phyloP scores from a whole-genome alignment of 64 coral and sea anemone genomes.

The Dendronephthya gigantea region DNA sequence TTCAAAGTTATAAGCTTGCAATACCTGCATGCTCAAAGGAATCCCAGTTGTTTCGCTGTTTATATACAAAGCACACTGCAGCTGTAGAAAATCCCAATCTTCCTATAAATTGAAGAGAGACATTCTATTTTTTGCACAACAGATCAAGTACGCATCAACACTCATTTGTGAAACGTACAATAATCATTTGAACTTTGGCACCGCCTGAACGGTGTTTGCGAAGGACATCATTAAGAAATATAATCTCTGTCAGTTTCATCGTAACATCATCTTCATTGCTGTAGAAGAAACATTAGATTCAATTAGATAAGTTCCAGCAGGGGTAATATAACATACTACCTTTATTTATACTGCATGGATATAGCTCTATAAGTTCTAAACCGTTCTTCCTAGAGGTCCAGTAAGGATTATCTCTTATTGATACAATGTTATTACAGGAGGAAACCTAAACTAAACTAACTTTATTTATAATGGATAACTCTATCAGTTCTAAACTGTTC shows the following conservation, averaged over 20 bases:
- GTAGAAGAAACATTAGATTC: not conserved
- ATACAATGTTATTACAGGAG: too few species aligned
- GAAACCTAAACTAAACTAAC: too few species aligned
- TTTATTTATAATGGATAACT: too few species aligned
- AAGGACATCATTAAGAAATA: slow-evolving; percentile 95
- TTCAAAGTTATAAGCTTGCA: too few species aligned
- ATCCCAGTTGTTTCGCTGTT: slow-evolving; percentile 99
- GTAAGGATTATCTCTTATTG: too few species aligned
- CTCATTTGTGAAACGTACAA: slow-evolving; percentile 8
- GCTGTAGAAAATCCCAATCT: slow-evolving; percentile 98
- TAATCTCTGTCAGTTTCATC: slow-evolving; percentile 97
- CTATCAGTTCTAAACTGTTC: too few species aligned
- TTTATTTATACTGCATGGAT: too few species aligned
- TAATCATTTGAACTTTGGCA: slow-evolving; percentile 96
- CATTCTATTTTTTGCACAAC: not conserved
- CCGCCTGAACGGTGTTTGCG: slow-evolving; percentile 79
- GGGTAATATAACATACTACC: too few species aligned
- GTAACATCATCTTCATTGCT: slow-evolving; percentile 98
- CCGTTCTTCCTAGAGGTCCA: too few species aligned
- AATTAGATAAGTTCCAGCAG: too few species aligned
- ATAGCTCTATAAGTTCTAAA: not conserved
- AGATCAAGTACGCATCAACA: not conserved
- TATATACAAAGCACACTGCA: slow-evolving; percentile 91
- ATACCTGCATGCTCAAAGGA: slow-evolving; percentile 89
- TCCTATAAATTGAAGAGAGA: slow-evolving; percentile 43